Percentiles rank a stretch among this genome's conserved stretches.
phyloP scores from a whole-genome alignment of 2,888 invertebrate genomes.

The Drosophila demipolita region DNA sequence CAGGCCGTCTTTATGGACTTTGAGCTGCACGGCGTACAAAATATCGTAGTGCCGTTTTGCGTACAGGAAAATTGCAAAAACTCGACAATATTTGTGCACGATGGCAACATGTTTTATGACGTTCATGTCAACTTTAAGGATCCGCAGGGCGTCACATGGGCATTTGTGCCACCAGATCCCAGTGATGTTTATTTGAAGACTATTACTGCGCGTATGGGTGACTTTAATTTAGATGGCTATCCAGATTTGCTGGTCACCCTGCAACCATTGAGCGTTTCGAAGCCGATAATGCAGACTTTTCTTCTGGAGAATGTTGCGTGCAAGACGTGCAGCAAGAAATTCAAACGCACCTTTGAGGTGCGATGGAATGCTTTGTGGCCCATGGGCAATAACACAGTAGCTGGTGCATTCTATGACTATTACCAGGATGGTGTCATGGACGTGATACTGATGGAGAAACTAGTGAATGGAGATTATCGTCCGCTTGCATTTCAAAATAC shows the following conservation, averaged over 20 bases:
- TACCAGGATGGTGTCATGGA: constrained; percentile 97
- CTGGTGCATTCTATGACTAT: constrained; percentile 97
- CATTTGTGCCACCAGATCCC: constrained; percentile 87
- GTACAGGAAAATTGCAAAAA: constrained; percentile 89
- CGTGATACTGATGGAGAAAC: constrained; percentile 90
- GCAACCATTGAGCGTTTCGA: constrained; percentile 68
- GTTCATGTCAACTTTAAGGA: constrained; percentile 91
- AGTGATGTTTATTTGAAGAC: constrained; percentile 89
- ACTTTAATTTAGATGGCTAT: constrained; percentile 98
- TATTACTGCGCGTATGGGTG: constrained; percentile 94
- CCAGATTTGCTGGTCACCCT: constrained; percentile 95
- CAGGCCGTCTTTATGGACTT: constrained; percentile 95
- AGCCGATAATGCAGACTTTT: constrained; percentile 88
- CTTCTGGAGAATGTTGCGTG: constrained; percentile 93
- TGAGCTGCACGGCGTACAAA: constrained; percentile 92
- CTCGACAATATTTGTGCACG: constrained; percentile 88
- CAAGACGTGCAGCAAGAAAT: constrained; percentile 87
- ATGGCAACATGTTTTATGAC: constrained; percentile 88
- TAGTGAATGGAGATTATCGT: constrained; percentile 86
- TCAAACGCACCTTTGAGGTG: constrained; percentile 90
- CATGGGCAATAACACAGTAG: constrained; percentile 90
- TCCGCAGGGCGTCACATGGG: constrained; percentile 88
- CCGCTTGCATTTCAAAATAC: constrained; percentile 94
- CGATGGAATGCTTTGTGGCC: constrained; percentile 91
- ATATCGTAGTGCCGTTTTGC: constrained; percentile 94